These are phyloP conservation scores for Vidua macroura DNA, from an alignment of 2,113 vertebrate species.

Conservation along the genomic window DNA sequence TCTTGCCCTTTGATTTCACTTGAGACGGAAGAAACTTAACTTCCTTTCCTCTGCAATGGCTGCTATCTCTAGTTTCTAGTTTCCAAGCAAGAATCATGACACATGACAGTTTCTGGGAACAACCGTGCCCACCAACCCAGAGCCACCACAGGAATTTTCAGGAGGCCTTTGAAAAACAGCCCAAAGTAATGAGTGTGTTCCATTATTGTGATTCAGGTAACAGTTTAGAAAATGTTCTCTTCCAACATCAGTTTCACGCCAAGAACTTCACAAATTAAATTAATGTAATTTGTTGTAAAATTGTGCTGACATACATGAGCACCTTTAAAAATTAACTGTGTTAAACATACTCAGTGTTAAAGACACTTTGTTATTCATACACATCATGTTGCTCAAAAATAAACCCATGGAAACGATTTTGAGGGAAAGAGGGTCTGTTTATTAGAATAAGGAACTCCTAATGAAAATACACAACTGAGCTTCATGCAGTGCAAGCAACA, in stretches of 20 bases:
- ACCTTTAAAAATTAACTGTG: neutral
- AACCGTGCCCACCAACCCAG: accelerated
- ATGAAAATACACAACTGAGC: neutral
- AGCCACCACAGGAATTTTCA: neutral
- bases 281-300: neutral
- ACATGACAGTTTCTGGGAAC: neutral
- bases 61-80: neutral
- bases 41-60: neutral
- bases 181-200: neutral
- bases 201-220: neutral
- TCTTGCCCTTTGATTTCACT: neutral
- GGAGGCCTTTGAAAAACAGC: neutral
- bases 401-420: neutral
- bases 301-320: neutral
- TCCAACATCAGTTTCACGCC: neutral
- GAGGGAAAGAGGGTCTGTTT: neutral
- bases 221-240: neutral
- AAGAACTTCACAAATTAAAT: neutral
- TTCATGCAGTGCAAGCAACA: neutral
- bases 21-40: neutral
- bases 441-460: neutral
- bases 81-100: neutral
- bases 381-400: neutral
- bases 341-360: neutral
- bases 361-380: neutral